Conservation (phyloP, 92 coral and sea anemone species). For the Porites divaricata region DNA sequence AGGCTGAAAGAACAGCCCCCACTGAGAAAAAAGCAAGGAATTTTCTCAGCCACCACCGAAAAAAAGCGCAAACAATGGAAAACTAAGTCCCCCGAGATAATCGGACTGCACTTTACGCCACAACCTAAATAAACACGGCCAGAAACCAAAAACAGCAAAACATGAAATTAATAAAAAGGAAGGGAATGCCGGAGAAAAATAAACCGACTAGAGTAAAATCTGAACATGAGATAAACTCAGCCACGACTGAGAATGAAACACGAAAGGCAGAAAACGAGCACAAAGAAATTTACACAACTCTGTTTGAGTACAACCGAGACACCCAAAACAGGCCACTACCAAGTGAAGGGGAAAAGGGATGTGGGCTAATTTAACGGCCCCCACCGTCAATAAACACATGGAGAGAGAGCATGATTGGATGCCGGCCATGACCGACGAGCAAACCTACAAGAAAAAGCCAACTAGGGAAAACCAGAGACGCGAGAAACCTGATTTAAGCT, state of each 20-base stretch:
- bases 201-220: not conserved
- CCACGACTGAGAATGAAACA: conserved; percentile 3
- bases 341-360: too few relatives aligned
- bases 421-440: not conserved
- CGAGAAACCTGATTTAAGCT: too few relatives aligned
- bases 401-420: too few relatives aligned
- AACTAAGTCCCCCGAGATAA: too few relatives aligned
- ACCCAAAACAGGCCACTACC: too few relatives aligned
- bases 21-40: not conserved
- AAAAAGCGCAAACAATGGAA: not conserved
- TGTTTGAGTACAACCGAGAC: too few relatives aligned
- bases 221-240: not conserved
- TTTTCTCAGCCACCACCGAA: conserved; percentile 2
- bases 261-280: not conserved
- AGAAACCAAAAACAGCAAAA: conserved; percentile 1
- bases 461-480: not conserved
- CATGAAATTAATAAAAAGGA: not conserved
- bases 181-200: not conserved
- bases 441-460: too few relatives aligned
- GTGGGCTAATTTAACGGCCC: too few relatives aligned
- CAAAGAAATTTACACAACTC: too few relatives aligned
- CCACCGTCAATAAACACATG: too few relatives aligned
- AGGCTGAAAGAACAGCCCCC: too few relatives aligned
- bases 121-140: not conserved
- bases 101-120: too few relatives aligned